Conservation (phyloP, 1,140 invertebrate species). For the Gonioctena quinquepunctata region DNA sequence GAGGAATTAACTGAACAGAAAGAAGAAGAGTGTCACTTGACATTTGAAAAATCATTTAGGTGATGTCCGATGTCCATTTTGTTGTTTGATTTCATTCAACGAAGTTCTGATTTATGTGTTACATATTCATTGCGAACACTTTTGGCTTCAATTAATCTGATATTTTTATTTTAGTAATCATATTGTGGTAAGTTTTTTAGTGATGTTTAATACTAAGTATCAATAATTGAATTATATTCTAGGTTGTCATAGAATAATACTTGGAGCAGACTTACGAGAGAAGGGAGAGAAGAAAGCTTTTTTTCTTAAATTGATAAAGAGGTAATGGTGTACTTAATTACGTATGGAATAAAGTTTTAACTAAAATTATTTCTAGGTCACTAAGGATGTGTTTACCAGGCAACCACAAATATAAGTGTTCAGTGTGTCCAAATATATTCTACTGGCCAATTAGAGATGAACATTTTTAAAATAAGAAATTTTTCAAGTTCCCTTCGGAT, state of each 20-base stretch:
- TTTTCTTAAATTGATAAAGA: background rate
- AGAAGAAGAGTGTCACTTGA: no score
- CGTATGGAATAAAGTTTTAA: background rate
- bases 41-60: no score
- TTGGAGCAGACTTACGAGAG: background rate
- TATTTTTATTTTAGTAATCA: no score
- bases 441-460: background rate
- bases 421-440: background rate
- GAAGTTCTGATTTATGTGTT: no score
- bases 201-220: no score
- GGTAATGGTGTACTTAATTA: background rate
- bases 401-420: background rate
- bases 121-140: no score
- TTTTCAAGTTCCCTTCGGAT: background rate
- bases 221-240: no score
- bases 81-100: no score
- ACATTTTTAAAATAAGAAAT: background rate
- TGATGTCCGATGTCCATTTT: no score
- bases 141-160: no score
- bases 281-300: background rate
- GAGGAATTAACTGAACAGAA: no score
- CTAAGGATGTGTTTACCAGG: background rate
- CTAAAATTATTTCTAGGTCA: background rate
- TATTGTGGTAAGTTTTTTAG: no score
- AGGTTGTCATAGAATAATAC: background rate